Conservation (phyloP, 1,140 invertebrate genomes). For the Tetramorium parvispinum region DNA sequence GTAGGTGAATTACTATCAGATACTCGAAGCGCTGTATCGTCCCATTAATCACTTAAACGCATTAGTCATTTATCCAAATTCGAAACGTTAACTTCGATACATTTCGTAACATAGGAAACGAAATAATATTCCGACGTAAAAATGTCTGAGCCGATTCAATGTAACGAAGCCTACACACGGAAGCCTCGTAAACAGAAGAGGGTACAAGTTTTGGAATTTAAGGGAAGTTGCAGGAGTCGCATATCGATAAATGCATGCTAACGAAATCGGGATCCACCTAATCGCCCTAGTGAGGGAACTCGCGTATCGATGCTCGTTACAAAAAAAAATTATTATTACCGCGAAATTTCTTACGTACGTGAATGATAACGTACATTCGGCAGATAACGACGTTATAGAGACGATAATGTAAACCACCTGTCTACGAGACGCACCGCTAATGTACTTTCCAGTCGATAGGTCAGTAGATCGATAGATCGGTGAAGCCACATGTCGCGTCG, state of each 20-base stretch:
- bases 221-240: not conserved
- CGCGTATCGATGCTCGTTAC: slow-evolving; percentile 29
- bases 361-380: slow-evolving; percentile 23
- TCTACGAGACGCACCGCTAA: slow-evolving; percentile 68
- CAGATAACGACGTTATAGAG: not conserved
- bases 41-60: slow-evolving; percentile 45
- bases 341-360: slow-evolving; percentile 32
- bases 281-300: not conserved
- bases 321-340: slow-evolving; percentile 17
- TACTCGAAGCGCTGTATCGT: slow-evolving; percentile 47
- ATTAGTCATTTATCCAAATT: slow-evolving; percentile 49
- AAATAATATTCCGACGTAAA: slow-evolving; percentile 34
- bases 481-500: slow-evolving; percentile 53
- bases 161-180: slow-evolving; percentile 30
- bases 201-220: slow-evolving; percentile 13
- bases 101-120: slow-evolving; percentile 32
- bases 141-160: slow-evolving; percentile 33
- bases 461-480: slow-evolving; percentile 64
- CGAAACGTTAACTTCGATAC: slow-evolving; percentile 22
- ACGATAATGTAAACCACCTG: slow-evolving; percentile 56
- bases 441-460: slow-evolving; percentile 63
- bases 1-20: slow-evolving; percentile 31
- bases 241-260: not conserved
- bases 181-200: slow-evolving; percentile 44
- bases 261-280: slow-evolving; percentile 17